Percentiles rank a stretch among this genome's conserved stretches.
phyloP scores from a whole-genome alignment of 2,797 vertebrate genomes.

The Pipistrellus pygmaeus region DNA sequence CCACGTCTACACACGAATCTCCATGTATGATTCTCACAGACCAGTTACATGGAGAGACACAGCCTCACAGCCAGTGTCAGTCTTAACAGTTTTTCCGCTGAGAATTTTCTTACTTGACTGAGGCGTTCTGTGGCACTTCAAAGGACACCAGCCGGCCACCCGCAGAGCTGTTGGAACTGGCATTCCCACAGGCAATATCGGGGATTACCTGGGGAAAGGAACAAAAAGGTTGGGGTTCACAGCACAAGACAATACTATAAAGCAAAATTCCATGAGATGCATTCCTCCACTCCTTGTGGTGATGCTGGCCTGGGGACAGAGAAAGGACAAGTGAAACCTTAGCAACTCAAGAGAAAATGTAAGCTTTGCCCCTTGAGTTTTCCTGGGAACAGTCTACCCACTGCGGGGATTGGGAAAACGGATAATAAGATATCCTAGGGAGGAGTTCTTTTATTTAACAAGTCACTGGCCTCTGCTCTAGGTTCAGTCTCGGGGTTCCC shows the following conservation, averaged over 20 bases:
- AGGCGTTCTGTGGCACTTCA: conserved; percentile 96
- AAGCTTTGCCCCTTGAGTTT: neutral
- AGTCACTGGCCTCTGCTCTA: neutral
- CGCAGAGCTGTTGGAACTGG: conserved; percentile 94
- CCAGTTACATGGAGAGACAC: accelerated
- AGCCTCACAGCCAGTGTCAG: accelerated
- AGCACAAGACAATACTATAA: neutral
- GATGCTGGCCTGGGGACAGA: accelerated
- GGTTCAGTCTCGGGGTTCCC: neutral
- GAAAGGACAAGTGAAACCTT: neutral
- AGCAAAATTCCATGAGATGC: neutral
- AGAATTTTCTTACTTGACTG: conserved; percentile 94
- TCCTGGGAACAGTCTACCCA: neutral
- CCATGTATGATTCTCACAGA: neutral
- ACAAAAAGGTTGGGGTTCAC: neutral
- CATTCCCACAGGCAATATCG: conserved; percentile 94
- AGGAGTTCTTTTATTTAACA: neutral
- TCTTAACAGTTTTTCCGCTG: neutral
- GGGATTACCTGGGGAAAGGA: conserved; percentile 90
- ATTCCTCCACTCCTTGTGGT: neutral
- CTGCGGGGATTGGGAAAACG: accelerated
- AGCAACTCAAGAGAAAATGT: neutral
- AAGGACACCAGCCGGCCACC: conserved; percentile 93
- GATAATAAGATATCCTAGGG: neutral
- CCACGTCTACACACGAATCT: accelerated